Evolutionary conservation across 2,888 invertebrate genomes (phyloP).

Genomic region (Agrotis clavis): DNA sequence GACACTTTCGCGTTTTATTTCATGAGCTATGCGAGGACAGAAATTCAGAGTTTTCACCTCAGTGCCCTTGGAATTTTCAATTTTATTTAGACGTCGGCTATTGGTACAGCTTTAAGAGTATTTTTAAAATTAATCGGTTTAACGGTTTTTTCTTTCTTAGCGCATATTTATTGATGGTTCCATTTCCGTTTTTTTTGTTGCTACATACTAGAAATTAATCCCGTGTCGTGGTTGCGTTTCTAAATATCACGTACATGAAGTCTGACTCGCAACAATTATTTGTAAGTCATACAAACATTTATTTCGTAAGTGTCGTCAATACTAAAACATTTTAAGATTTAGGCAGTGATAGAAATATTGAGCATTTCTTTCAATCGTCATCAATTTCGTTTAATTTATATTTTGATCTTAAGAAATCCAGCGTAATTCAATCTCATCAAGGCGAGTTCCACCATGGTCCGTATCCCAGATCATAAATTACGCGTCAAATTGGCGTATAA

Average conservation of each 20-base stretch:
- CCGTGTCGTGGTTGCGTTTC: no score
- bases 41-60: conserved; percentile 36
- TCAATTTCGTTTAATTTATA: not conserved
- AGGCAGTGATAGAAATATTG: not conserved
- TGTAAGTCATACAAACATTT: no score
- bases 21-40: conserved; percentile 51
- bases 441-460: conserved; percentile 13
- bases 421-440: not conserved
- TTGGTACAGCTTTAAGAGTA: not conserved
- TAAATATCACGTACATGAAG: no score
- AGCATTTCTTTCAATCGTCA: not conserved
- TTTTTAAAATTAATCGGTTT: not conserved
- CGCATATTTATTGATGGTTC: not conserved
- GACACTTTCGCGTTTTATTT: conserved; percentile 73
- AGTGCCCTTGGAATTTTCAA: conserved; percentile 20
- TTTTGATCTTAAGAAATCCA: not conserved
- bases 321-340: not conserved
- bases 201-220: no score
- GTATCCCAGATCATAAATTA: conserved; percentile 53
- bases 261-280: no score
- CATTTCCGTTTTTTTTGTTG: no score
- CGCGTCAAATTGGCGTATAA: conserved; percentile 71
- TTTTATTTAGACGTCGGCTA: conserved; percentile 10
- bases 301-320: no score
- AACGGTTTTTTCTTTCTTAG: not conserved